Base-by-base conservation (phyloP, 2,888 invertebrate species). In the Cyrtodaria siliqua region DNA sequence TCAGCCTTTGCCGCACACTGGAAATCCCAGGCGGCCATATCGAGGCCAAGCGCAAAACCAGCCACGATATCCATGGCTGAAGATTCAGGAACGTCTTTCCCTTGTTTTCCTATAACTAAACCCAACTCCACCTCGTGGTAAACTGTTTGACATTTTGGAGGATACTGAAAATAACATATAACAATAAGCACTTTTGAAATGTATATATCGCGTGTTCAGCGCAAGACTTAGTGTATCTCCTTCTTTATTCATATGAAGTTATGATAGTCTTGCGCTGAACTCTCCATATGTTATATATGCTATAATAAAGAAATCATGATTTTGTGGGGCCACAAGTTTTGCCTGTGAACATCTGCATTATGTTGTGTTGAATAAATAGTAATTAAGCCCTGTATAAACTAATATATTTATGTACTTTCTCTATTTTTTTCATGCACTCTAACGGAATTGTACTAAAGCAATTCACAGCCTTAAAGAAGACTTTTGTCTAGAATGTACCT, bases 91-190 rank as follows among this genome's bases (percentile, higher is more conserved):
- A 96, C 94, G 86, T 95, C 93, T 84, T 94, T 94, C 60, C 95
- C 95, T 59, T 84, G 92, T 86, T 94, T 94, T 0, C 95, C 95
- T 80, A 96, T 96, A 2, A 96, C 94, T 2, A 96, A 94, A 0
- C 96, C 96, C 55, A 97, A 93, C 91, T 96, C 96, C 1, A 96
- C 95, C 93, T 96, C 96, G 92, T 96, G 95, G 75, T 96, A 94
- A 3, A 96, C 42, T 93, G 95, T 92, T 86, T 92, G 92, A 85
- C 95, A 95, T 0, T 94, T 95, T 85, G 93, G 93, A 0, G 96
- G 96, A 72, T 96, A 94, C 95, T 96, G 91, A 64, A 90, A 67
- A 38, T 47, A 26, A 56, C 8, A 55, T n/a, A n/a, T n/a, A n/a
- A n/a, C n/a, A n/a, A n/a, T n/a, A n/a, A n/a, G n/a, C n/a, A n/a